Evolutionary conservation across 2,888 invertebrate genomes (phyloP), one percentile per base, ranked within the genome.

Genomic region (Tetheella fluctuosa): DNA sequence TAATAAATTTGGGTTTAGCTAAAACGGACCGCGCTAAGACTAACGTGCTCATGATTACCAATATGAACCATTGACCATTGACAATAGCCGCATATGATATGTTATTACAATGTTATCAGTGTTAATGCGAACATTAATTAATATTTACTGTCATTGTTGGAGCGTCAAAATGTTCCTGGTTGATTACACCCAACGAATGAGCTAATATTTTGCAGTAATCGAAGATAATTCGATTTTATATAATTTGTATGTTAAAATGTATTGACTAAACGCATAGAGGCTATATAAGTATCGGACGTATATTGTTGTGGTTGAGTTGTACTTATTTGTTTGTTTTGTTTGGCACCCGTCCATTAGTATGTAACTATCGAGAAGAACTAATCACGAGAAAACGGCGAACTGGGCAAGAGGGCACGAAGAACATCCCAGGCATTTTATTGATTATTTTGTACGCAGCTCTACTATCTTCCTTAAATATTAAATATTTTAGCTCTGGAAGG

Each of bases 261-360:
- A n/a, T n/a, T n/a, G 2, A 42, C 5, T 42, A 20, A 48, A 48
- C 7, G 70, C 76, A 73, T 77, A 66, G n/a, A n/a, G n/a, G n/a
- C n/a, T n/a, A n/a, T n/a, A n/a, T n/a, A n/a, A n/a, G n/a, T n/a
- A n/a, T n/a, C n/a, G n/a, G n/a, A n/a, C n/a, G n/a, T n/a, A 83
- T 81, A 81, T 76, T 77, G 80, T 80, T 74, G 72, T 67, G 76
- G 76, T 73, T 70, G 69, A 78, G 79, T 81, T 80, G 17, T 10
- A n/a, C 10, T 17, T 48, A 48, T 20, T 20, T 48, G 6, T 7
- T 48, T 20, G 20, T 20, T 48, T 10, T 20, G 8, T 20, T 48
- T 8, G 7, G 10, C 3, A 20, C 2, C 20, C n/a, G 10, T 15
- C 42, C 0, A 42, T 42, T 17, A 42, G 8, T 42, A 42, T n/a